Base-by-base conservation (phyloP, 2,888 invertebrate species). In the Synergus japonicus region DNA sequence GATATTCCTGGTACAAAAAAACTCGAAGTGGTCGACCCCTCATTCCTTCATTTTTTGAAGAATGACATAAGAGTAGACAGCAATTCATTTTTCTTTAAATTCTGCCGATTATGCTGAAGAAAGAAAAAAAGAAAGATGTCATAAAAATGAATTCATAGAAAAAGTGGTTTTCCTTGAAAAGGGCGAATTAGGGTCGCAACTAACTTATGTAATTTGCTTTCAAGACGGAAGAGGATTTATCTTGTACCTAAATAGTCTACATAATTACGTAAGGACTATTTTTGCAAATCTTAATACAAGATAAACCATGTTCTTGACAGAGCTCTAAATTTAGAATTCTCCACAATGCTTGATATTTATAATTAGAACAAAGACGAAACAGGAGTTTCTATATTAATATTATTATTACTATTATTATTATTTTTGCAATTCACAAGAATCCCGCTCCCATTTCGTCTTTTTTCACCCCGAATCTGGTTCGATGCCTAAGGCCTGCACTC, bases 401-500 rank as follows among this genome's bases (percentile, higher is more conserved):
- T 37, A 37, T 37, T 37, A 37, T 37, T 29, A 29, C 5, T 37
- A 37, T 37, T 37, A 37, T 37, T 37, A 37, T 37, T 37, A 37
- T 37, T 37, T 0, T 37, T 37, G 5, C 37, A 37, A 37, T 54
- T 54, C n/a, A 13, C 9, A 54, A 18, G n/a, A n/a, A 58, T 58
- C 58, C 18, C 4, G 58, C 18, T 58, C 18, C 58, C 3, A 18
- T 58, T 58, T 58, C 9, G 9, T 44, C 44, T 7, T 44, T 67
- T 67, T 67, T 43, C 43, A 18, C 10, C 69, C 15, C 49, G 49
- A 69, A 69, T 69, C 22, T 15, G 69, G 69, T 69, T 69, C 37
- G 46, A 15, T 49, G 69, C 29, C 69, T 29, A 13, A 69, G 46
- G 44, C 44, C 15, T 13, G 43, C 15, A 18, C 22, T 15, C 44